Evolutionary conservation across 2,888 invertebrate species (phyloP), one percentile per base, ranked within the genome.

Genomic region (Griposia aprilina): DNA sequence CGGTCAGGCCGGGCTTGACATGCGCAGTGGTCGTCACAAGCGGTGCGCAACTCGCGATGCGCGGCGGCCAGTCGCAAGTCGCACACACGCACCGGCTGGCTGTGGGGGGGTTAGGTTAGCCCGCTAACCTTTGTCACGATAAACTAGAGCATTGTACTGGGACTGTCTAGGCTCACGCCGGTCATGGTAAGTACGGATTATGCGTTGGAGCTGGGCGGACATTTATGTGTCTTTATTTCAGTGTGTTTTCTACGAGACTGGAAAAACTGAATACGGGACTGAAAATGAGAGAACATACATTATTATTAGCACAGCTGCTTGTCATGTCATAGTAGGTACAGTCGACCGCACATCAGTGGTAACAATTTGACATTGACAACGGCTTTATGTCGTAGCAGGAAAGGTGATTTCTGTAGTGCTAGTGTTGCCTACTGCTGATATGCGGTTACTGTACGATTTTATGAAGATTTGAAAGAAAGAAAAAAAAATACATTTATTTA

Each of bases 1-100:
- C 81, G 80, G 84, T 77, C 89, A 87, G 30, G 81, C 77, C 74
- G 87, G 84, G 86, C 74, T 74, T 81, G 83, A 82, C 89, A 82
- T 89, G 89, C 89, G 89, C 90, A 89, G 72, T 86, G 45, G 74
- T 73, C 68, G 50, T 59, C 66, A 62, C 30, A 6, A 71, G 57
- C 41, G 77, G 59, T 84, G 86, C 88, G 88, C 88, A 88, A 84
- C 80, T 76, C 88, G 81, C 62, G 15, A 57, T n/a, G 36, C 88
- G 81, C 65, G 7, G 72, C 45, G 23, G 30, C 66, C n/a, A 65
- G 45, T 52, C 57, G 67, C 30, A 65, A 50, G 68, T 60, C 63
- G 48, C 62, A 60, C 59, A 41, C 86, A 74, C 79, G 74, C 86
- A 79, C 86, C 84, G 86, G 85, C 80, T 81, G 78, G 66, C 59